Evolutionary conservation across 2,113 vertebrate species (phyloP).

Genomic region (Menura novaehollandiae): DNA sequence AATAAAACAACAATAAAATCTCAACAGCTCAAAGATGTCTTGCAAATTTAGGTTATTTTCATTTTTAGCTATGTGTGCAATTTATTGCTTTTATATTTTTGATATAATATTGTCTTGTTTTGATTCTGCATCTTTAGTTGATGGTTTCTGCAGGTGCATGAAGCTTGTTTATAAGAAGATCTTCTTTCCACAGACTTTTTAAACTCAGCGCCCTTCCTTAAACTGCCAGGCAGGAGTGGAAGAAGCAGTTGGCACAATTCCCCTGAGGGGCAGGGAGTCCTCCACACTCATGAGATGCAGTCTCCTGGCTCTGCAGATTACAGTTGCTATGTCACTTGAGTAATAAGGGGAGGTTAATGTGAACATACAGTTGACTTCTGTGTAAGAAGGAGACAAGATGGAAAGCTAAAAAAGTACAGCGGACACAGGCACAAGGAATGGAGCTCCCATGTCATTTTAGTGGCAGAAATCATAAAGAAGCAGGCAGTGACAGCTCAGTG

Average conservation of each 20-base stretch:
- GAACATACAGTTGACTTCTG: background rate
- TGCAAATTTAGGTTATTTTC: background rate
- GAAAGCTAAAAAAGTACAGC: background rate
- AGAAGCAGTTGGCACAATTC: background rate
- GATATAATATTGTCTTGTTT: background rate
- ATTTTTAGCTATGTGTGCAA: background rate
- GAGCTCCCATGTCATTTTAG: background rate
- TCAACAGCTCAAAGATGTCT: background rate
- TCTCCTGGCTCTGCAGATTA: background rate
- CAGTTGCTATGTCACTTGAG: background rate
- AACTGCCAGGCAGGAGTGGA: background rate
- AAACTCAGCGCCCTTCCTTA: background rate
- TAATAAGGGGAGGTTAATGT: background rate
- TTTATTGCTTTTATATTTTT: background rate
- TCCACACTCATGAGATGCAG: fast-evolving
- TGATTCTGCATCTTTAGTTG: background rate
- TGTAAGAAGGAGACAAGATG: background rate
- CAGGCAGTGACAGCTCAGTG: background rate
- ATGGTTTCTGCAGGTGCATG: background rate
- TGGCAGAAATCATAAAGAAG: background rate
- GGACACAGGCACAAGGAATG: background rate
- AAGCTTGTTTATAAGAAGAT: background rate
- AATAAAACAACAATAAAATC: background rate
- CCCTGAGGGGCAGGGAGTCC: background rate
- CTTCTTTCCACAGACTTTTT: background rate